Evolutionary conservation across 2,113 vertebrate genomes (phyloP), one percentile per base, ranked within the genome.

Genomic region (Scatophagus argus): DNA sequence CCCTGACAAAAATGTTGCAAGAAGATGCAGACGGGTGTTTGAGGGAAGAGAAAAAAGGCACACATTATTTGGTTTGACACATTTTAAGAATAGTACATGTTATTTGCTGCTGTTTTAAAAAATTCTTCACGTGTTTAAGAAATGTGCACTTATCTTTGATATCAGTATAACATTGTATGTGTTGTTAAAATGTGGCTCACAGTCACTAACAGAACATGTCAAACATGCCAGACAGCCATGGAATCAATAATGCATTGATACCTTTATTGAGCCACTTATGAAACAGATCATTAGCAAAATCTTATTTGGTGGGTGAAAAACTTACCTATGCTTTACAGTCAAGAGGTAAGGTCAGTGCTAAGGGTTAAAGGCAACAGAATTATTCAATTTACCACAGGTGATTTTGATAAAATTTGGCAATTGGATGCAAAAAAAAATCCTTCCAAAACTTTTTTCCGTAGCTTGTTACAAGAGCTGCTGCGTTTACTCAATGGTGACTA

Each of bases 41-140:
- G 36, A 44, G 39, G 23, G 23, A 13, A 34, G 25, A 59, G 41
- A 71, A 56, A 60, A 84, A 80, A 8, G 67, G 41, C 54, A 23
- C 27, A 25, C 10, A 21, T 79, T 87, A 21, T 79, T 87, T 70
- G 62, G 46, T 60, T 51, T 63, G 72, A 84, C 64, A 74, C 77
- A 74, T 88, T 75, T 80, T 59, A 79, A 77, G 34, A 72, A 75
- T 44, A 87, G 52, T 87, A 81, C 70, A 69, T 55, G 62, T 77
- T 4, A 43, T 79, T 83, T 81, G 61, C 54, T 74, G 63, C 66
- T 77, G 62, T 69, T 55, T 69, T 27, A 9, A 29, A 6, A 46
- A 43, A 71, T 77, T 70, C 27, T 58, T 47, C 64, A 71, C 34
- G 54, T 64, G 39, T 72, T 79, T 52, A 41, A 61, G 31, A 52